Conservation (phyloP, 2,888 invertebrate genomes). For the Mesorhabditis sp. region DNA sequence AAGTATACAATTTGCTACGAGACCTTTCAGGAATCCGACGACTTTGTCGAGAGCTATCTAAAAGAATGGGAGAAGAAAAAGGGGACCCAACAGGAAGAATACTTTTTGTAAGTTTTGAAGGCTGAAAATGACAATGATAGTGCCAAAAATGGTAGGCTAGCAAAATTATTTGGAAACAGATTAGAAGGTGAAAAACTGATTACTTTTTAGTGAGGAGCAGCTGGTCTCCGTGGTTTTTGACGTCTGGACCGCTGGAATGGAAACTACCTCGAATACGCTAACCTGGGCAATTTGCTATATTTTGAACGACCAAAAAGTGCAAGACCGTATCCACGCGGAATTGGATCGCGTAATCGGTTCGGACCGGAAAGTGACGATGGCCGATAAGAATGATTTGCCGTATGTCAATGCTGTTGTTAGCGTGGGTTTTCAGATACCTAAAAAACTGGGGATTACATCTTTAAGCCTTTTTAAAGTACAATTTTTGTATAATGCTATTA, state of each 20-base stretch:
- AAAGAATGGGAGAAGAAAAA: slow-evolving; percentile 23
- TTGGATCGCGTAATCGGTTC: slow-evolving; percentile 26
- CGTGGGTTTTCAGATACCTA: slow-evolving; percentile 9
- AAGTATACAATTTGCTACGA: too few species aligned
- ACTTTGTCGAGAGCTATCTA: slow-evolving; percentile 21
- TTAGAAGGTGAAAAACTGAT: slow-evolving; percentile 17
- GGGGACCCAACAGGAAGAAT: slow-evolving; percentile 15
- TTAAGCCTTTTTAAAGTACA: neutral
- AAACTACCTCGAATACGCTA: slow-evolving; percentile 37
- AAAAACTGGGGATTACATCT: neutral
- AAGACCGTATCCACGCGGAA: slow-evolving; percentile 33
- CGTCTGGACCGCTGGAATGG: slow-evolving; percentile 40
- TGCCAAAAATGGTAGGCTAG: slow-evolving; percentile 3
- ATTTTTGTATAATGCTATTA: neutral
- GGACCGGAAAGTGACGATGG: slow-evolving; percentile 29
- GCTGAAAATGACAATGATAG: too few species aligned
- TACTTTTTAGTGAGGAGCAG: slow-evolving; percentile 15
- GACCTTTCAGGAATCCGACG: slow-evolving; percentile 13
- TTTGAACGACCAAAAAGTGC: slow-evolving; percentile 20
- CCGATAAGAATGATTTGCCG: slow-evolving; percentile 13
- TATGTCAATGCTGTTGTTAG: slow-evolving; percentile 27
- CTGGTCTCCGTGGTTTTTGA: slow-evolving; percentile 31
- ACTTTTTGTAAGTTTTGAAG: slow-evolving; percentile 14
- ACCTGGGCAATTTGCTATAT: slow-evolving; percentile 24
- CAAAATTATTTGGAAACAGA: slow-evolving; percentile 26